A percentile compares a stretch with the other conserved stretches of the same genome.
Evolutionary conservation across 2,797 vertebrate species (phyloP).

Genomic region (Helarctos malayanus): DNA sequence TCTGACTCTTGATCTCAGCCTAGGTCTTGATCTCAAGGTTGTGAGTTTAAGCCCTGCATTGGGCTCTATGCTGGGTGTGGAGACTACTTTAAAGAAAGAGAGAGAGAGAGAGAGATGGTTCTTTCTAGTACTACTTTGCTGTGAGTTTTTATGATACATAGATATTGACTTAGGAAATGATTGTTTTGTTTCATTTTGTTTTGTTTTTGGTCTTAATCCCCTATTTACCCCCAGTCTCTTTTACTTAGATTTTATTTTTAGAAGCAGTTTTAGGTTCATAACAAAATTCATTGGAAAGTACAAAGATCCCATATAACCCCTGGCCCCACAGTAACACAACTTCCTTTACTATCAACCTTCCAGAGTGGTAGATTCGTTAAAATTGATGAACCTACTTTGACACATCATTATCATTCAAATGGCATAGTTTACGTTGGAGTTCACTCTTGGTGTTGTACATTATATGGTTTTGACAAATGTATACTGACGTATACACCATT

Average conservation of each 20-base stretch:
- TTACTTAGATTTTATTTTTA: not conserved
- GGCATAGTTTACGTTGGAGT: not conserved
- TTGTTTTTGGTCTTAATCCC: not conserved
- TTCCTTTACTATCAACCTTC: not conserved
- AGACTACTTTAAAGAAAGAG: not conserved
- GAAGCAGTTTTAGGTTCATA: not conserved
- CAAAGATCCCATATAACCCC: not conserved
- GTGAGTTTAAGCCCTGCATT: too few relatives aligned
- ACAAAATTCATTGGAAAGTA: not conserved
- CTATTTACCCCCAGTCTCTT: not conserved
- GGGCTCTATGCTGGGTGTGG: too few relatives aligned
- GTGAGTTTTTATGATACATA: not conserved
- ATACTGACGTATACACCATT: not conserved
- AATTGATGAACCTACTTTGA: not conserved
- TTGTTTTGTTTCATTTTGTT: not conserved
- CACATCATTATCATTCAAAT: not conserved
- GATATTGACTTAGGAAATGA: not conserved
- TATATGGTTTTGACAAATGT: not conserved
- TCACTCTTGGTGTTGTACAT: not conserved
- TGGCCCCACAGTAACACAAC: fast-evolving
- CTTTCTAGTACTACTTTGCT: not conserved
- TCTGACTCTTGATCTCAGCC: too few relatives aligned
- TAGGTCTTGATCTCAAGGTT: too few relatives aligned
- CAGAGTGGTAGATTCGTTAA: not conserved
- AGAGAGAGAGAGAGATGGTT: not conserved